Percentiles rank a stretch among this genome's conserved stretches.
These are phyloP conservation scores for Pseudococcus longispinus DNA, from an alignment of 2,888 invertebrate genomes.

Conservation along the genomic window DNA sequence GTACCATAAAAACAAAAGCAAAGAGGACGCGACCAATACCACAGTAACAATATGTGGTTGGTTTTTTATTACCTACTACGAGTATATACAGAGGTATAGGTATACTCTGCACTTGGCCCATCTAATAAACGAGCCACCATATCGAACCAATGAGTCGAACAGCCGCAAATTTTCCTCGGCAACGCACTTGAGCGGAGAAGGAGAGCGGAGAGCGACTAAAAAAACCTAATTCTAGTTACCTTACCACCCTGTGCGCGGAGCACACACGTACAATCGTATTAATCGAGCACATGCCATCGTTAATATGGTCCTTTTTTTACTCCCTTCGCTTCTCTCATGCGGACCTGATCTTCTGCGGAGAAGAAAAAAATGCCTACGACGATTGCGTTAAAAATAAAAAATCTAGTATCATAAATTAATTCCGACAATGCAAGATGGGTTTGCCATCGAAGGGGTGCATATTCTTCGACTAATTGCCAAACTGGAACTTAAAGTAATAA, in stretches of 20 bases:
- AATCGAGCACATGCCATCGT: constrained; percentile 16
- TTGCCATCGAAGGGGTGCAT: too few relatives aligned
- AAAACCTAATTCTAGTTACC: constrained; percentile 16
- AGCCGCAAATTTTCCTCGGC: not conserved
- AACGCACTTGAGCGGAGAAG: not conserved
- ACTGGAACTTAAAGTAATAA: too few relatives aligned
- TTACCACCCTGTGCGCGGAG: not conserved
- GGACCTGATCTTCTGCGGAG: too few relatives aligned
- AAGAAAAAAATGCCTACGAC: too few relatives aligned
- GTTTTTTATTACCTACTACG: constrained; percentile 6
- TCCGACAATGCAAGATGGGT: too few relatives aligned
- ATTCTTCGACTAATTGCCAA: too few relatives aligned
- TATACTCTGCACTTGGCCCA: not conserved
- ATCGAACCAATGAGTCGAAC: not conserved
- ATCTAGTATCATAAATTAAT: too few relatives aligned
- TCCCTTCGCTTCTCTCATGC: too few relatives aligned
- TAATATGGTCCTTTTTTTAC: not conserved
- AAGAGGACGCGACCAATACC: not conserved
- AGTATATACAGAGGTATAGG: not conserved
- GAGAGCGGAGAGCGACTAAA: not conserved
- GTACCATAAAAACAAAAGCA: constrained; percentile 25
- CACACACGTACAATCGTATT: not conserved
- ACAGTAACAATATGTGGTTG: not conserved
- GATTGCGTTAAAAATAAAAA: too few relatives aligned
- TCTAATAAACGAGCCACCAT: not conserved